Percentiles rank a stretch among this genome's conserved stretches.
Conservation (phyloP, 2,888 invertebrate genomes). For the Heliconius erato region DNA sequence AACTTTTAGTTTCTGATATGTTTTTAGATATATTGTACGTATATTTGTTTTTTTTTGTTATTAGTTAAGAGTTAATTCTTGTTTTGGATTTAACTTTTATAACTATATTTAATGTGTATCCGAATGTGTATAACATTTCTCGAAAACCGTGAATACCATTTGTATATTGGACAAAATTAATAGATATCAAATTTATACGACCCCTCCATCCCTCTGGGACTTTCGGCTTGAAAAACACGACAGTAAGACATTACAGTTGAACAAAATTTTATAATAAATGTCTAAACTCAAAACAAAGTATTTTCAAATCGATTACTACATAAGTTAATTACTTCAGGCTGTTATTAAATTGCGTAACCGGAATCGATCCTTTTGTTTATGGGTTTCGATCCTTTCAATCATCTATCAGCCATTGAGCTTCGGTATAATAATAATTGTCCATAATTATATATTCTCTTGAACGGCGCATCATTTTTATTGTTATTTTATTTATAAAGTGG, state of each 20-base stretch:
- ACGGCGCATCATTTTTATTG: slow-evolving; percentile 85
- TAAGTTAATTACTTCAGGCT: slow-evolving; percentile 79
- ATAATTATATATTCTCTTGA: slow-evolving; percentile 85
- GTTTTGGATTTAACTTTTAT: background rate
- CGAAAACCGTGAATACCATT: slow-evolving; percentile 79
- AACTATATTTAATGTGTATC: background rate
- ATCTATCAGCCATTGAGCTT: slow-evolving; percentile 84
- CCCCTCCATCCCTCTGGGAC: slow-evolving; percentile 67
- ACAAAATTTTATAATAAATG: slow-evolving; percentile 40
- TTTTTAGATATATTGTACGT: too few species aligned
- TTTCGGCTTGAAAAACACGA: slow-evolving; percentile 65
- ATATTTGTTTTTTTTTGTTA: too few species aligned
- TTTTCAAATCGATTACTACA: slow-evolving; percentile 69
- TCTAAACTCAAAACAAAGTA: slow-evolving; percentile 57
- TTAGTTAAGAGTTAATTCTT: background rate
- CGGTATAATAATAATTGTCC: slow-evolving; percentile 86
- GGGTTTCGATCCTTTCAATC: slow-evolving; percentile 85
- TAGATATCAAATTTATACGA: slow-evolving; percentile 79
- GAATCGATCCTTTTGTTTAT: slow-evolving; percentile 85
- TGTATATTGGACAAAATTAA: slow-evolving; percentile 83
- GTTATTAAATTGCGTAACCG: slow-evolving; percentile 83
- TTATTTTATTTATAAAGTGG: slow-evolving; percentile 86
- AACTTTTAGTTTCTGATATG: background rate
- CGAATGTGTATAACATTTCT: slow-evolving; percentile 31
- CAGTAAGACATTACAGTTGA: slow-evolving; percentile 58